Conservation (phyloP, 1,140 invertebrate genomes). For the Panagrolaimus sp. region DNA sequence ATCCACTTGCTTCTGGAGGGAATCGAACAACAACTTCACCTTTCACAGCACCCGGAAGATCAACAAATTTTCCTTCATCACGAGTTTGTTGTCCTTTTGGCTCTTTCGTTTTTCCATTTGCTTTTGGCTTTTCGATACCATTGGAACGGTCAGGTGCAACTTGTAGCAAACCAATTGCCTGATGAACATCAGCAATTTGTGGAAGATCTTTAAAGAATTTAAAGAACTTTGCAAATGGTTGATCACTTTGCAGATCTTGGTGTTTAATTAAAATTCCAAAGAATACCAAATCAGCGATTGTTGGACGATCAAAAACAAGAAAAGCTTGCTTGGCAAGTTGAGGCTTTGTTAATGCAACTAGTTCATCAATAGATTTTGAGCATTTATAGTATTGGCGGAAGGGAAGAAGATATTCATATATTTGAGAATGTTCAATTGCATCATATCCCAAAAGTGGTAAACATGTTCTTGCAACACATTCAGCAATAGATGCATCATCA, state of each 20-base stretch:
- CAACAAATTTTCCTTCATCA: constrained; percentile 89
- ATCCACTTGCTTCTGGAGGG: constrained; percentile 95
- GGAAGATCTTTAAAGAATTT: not conserved
- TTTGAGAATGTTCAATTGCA: not conserved
- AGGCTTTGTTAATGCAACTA: not conserved
- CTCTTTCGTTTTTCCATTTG: too few relatives aligned
- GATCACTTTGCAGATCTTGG: not conserved
- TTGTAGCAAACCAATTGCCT: not conserved
- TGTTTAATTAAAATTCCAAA: not conserved
- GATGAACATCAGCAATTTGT: not conserved
- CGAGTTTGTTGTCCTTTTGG: constrained; percentile 33
- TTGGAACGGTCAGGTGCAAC: not conserved
- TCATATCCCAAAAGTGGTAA: not conserved
- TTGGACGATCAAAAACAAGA: not conserved
- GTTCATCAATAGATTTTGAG: not conserved
- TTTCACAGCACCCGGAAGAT: constrained; percentile 87
- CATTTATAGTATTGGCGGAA: not conserved
- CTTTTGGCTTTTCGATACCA: too few relatives aligned
- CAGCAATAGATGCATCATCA: not conserved
- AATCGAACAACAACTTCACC: constrained; percentile 90
- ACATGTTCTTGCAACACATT: not conserved
- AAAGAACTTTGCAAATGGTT: not conserved
- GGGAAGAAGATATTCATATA: not conserved
- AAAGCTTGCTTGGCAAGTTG: not conserved
- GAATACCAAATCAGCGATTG: not conserved